Percentiles rank a stretch among this genome's conserved stretches.
These are phyloP conservation scores for Lindbergichthys nudifrons DNA, from an alignment of 2,797 vertebrate species.

Conservation along the genomic window DNA sequence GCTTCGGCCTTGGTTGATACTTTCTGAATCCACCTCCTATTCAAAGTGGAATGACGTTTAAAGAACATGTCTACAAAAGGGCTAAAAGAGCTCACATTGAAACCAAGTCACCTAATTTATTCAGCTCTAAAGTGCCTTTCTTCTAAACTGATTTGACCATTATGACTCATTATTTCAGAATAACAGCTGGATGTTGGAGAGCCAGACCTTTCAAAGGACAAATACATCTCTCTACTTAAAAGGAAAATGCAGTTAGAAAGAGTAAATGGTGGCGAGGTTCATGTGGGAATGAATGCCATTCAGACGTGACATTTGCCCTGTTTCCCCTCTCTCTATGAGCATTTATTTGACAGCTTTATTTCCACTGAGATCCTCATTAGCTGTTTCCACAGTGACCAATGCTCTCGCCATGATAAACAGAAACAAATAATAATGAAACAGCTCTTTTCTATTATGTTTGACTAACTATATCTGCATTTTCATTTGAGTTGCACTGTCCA, in stretches of 20 bases:
- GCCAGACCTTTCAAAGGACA: slow-evolving; percentile 29
- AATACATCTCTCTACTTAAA: slow-evolving; percentile 15
- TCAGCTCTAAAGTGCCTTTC: slow-evolving; percentile 54
- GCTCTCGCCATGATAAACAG: slow-evolving; percentile 3
- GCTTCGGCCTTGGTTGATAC: slow-evolving; percentile 29
- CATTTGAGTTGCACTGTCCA: slow-evolving; percentile 18
- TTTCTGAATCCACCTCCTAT: slow-evolving; percentile 25
- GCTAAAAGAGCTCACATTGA: slow-evolving; percentile 18
- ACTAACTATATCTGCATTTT: slow-evolving; percentile 37
- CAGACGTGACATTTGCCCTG: slow-evolving; percentile 40
- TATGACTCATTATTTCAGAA: slow-evolving; percentile 60
- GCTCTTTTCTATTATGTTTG: slow-evolving; percentile 37
- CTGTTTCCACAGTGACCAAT: slow-evolving; percentile 12
- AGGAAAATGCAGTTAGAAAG: slow-evolving; percentile 22
- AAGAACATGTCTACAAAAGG: slow-evolving; percentile 41
- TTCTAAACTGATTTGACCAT: slow-evolving; percentile 43
- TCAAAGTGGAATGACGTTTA: slow-evolving; percentile 53
- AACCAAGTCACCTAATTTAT: slow-evolving; percentile 48
- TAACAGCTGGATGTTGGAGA: slow-evolving; percentile 42
- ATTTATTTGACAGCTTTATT: slow-evolving; percentile 31
- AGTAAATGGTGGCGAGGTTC: slow-evolving; percentile 28
- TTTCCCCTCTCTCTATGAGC: background rate
- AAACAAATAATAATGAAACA: slow-evolving; percentile 25
- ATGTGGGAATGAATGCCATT: slow-evolving; percentile 34
- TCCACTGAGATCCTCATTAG: slow-evolving; percentile 38